Evolutionary conservation across 1,140 invertebrate genomes (phyloP), one percentile per base, ranked within the genome.

Genomic region (Oncopeltus fasciatus): DNA sequence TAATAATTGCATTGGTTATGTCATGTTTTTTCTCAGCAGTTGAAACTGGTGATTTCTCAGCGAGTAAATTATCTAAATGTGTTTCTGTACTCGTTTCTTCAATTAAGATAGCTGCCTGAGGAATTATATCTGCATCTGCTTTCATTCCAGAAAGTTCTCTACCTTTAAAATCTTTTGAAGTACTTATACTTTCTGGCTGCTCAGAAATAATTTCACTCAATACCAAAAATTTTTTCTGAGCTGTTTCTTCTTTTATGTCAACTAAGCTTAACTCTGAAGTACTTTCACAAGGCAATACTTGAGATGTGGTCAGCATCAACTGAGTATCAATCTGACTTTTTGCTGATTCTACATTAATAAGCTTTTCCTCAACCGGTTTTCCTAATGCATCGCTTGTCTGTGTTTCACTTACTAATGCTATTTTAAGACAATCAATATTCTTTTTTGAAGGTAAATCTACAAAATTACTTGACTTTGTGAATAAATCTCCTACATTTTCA

Each of bases 231-330:
- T 49, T 16, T 28, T 47, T 47, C 21, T 49, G 18, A n/a, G 44
- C 44, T 49, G 11, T 60, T 26, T 29, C 46, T 3, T 27, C 43
- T 16, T 29, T 53, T 53, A 26, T 26, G 21, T 26, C 26, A 1
- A 12, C 49, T 27, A 21, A 38, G 2, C 21, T 24, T 20, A 33
- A 49, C 5, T 58, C 53, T 49, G 29, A 3, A 18, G 49, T 18
- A 49, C 33, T 26, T 61, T 58, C 59, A 46, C 24, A n/a, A 29
- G 26, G 16, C 21, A 61, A 33, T 11, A 61, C 59, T 27, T 64
- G 59, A 31, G 46, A 26, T 29, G 59, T 64, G 1, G 62, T 63
- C 24, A 53, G 1, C 21, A 14, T 24, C 16, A 24, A 9, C 12
- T 21, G 24, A 53, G 49, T 24, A 9, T 8, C 24, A 24, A 53